Base-by-base conservation (phyloP, 2,113 vertebrate species). In the Chloebia gouldiae region DNA sequence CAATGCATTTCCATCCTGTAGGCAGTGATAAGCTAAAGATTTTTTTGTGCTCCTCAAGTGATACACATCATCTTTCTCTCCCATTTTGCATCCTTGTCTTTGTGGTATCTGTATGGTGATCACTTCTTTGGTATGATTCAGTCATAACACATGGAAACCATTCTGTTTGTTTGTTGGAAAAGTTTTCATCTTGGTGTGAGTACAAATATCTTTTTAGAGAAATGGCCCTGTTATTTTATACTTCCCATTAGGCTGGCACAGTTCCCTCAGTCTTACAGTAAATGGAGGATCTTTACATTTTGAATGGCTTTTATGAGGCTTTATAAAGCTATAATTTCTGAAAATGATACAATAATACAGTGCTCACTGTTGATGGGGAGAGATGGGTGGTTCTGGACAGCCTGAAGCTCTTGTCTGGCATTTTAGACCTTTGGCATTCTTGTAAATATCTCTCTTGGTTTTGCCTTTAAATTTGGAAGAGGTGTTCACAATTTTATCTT, bases 261-360 rank as follows among this genome's bases (percentile, higher is more conserved):
- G 49, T 64, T 95, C 88, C 76, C 45, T 93, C 18, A 11, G 44
- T 90, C 90, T 93, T 82, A 92, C 76, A 60, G 79, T 78, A 94
- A 94, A 90, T 76, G 64, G 76, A 78, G 77, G 53, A 68, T 88
- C 76, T 94, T 93, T 94, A 75, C 68, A 57, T 96, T 93, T 96
- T 70, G 60, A 95, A 96, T 90, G 76, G 82, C 76, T 96, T 92
- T 88, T 92, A 75, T 56, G 37, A 86, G 60, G 83, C 72, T 93
- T 91, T 90, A 68, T 81, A 88, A 91, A 94, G 64, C 47, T 92
- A 27, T 90, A 95, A 96, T 96, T 92, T 51, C 60, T 90, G 93
- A 92, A 94, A 93, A 93, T 90, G 40, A 81, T 90, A 84, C 44
- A 90, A 70, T 90, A 95, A 95, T 86, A 76, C 72, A 90, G 31